Evolutionary conservation across 2,888 invertebrate species (phyloP), one percentile per base, ranked within the genome.

Genomic region (Periphyllus acericola): DNA sequence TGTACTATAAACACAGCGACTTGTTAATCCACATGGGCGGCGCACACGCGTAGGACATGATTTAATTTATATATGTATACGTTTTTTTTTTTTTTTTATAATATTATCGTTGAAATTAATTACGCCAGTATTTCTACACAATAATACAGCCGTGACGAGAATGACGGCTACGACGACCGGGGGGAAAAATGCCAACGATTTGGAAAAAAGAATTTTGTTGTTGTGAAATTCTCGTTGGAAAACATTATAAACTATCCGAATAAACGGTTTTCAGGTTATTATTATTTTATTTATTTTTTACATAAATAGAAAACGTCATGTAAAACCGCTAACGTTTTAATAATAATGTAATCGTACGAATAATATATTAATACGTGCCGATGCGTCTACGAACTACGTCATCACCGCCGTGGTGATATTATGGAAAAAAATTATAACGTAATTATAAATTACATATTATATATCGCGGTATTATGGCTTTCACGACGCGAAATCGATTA

Each of bases 91-190:
- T n/a, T n/a, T n/a, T n/a, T n/a, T 17, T 71, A 71, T 11, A 66
- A 80, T 66, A 32, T 71, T 68, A 71, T 71, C 32, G 81, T 14
- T 32, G 25, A 71, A 81, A 81, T 81, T 68, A 71, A 71, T 68
- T 32, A 81, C n/a, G n/a, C 34, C 66, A 40, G 36, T 80, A 81
- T 29, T 25, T 25, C 25, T 25, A 25, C 11, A 40, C n/a, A n/a
- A n/a, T n/a, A n/a, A n/a, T 68, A 80, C 19, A 46, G 32, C 29
- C 34, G 34, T 60, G 55, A 34, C 36, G 25, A 60, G 29, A 68
- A 14, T 25, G n/a, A 68, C 60, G 60, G 60, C 11, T 68, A 46
- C 8, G 8, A 29, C 11, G n/a, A 4, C 29, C 8, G 11, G 29
- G 11, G 29, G 46, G 3, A 46, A 46, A 46, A 46, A 46, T 14